phyloP scores from a whole-genome alignment of 2,888 invertebrate genomes.

The Cryptosula pallasiana region DNA sequence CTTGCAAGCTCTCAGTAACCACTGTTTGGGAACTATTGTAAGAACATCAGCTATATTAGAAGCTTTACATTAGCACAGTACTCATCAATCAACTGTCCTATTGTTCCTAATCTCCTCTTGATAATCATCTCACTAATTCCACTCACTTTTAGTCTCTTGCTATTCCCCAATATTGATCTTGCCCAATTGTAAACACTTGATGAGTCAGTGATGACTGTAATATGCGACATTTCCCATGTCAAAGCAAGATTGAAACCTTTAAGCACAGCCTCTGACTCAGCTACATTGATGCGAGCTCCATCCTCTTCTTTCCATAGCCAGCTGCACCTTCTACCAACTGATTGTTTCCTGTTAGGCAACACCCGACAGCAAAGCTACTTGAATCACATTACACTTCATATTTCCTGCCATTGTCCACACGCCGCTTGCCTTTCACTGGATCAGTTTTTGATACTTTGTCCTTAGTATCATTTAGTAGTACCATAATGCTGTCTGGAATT shows the following conservation, averaged over 20 bases:
- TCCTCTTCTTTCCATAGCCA: conserved; percentile 20
- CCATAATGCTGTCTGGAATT: not conserved
- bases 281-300: conserved; percentile 19
- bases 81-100: not conserved
- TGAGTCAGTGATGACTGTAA: not conserved
- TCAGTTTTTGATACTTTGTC: not conserved
- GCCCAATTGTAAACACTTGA: not conserved
- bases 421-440: conserved; percentile 22
- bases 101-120: not conserved
- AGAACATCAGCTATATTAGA: not conserved
- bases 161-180: not conserved
- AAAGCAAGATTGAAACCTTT: conserved; percentile 20
- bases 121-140: not conserved
- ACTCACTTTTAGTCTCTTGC: not conserved
- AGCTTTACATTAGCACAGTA: not conserved
- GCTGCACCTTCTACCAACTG: conserved; percentile 15
- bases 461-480: not conserved
- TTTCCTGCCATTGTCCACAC: not conserved
- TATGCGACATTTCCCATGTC: not conserved
- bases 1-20: too few species aligned
- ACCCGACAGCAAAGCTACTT: conserved; percentile 18
- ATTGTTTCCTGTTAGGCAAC: not conserved
- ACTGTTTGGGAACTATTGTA: not conserved
- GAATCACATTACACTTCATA: conserved; percentile 15
- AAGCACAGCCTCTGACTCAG: conserved; percentile 20